Evolutionary conservation across 2,113 vertebrate genomes (phyloP).

Genomic region (Labeo catla): DNA sequence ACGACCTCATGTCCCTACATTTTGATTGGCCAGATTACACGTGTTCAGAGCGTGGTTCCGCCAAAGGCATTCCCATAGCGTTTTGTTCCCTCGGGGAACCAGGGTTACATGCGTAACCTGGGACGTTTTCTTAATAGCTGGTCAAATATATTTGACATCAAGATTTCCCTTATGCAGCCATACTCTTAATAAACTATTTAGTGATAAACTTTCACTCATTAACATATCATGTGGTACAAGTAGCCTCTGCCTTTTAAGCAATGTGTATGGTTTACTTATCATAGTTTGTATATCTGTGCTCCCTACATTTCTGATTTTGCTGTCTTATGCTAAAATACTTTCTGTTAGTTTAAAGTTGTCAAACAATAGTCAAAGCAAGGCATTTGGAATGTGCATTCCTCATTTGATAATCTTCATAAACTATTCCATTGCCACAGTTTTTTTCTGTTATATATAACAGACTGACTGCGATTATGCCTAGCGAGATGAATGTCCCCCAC

Average conservation of each 20-base stretch:
- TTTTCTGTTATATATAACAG: slow-evolving; percentile 66
- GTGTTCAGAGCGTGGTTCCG: too few species aligned
- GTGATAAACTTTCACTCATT: slow-evolving; percentile 64
- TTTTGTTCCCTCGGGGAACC: too few species aligned
- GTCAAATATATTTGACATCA: slow-evolving; percentile 59
- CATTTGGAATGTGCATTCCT: slow-evolving; percentile 59
- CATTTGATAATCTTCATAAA: slow-evolving; percentile 65
- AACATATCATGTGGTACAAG: slow-evolving; percentile 62
- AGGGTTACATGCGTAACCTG: too few species aligned
- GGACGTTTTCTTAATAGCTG: slow-evolving; percentile 31
- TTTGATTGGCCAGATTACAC: too few species aligned
- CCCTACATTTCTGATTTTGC: slow-evolving; percentile 35
- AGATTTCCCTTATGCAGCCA: slow-evolving; percentile 56
- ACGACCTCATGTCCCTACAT: too few species aligned
- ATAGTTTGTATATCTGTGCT: slow-evolving; percentile 57
- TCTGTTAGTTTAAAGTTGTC: slow-evolving; percentile 60
- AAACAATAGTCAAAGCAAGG: slow-evolving; percentile 57
- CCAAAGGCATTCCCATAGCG: too few species aligned
- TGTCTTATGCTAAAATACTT: slow-evolving; percentile 63
- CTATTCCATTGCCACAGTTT: slow-evolving; percentile 54
- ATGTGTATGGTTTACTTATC: slow-evolving; percentile 39
- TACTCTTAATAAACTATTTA: slow-evolving; percentile 63
- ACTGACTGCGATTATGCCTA: slow-evolving; percentile 34
- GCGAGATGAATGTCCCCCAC: slow-evolving; percentile 46
- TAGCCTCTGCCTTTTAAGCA: slow-evolving; percentile 48